Conservation (phyloP, 2,113 vertebrate species). For the Narcine bancroftii region DNA sequence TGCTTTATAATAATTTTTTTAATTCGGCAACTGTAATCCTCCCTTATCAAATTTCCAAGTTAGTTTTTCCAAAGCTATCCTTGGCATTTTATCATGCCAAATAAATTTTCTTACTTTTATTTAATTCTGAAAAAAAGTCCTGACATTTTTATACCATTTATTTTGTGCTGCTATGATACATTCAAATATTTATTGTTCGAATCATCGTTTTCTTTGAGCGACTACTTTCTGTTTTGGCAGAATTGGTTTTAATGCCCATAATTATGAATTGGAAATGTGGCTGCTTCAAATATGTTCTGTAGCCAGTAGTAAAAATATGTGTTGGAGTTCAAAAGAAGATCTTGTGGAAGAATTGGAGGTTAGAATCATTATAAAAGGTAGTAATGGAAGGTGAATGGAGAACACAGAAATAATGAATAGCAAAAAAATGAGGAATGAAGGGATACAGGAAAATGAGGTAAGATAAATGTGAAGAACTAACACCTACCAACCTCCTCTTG, state of each 20-base stretch:
- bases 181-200: not conserved
- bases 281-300: not conserved
- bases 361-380: not conserved
- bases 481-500: not conserved
- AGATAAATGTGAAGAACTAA: not conserved
- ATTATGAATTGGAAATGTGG: not conserved
- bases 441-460: not conserved
- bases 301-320: not conserved
- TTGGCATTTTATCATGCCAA: too few species aligned
- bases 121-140: too few species aligned
- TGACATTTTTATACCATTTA: not conserved
- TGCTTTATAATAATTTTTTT: too few species aligned
- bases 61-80: too few species aligned
- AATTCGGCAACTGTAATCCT: too few species aligned
- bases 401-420: not conserved
- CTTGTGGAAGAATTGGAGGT: not conserved
- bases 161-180: not conserved
- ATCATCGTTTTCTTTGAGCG: not conserved
- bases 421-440: not conserved
- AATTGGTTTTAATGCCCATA: not conserved
- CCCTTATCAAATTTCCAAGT: too few species aligned
- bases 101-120: too few species aligned
- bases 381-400: not conserved
- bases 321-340: not conserved
- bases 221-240: not conserved